A percentile compares a stretch with the other conserved stretches of the same genome.
Conservation (phyloP, 2,888 invertebrate species). For the Xanthorhoe spadicearia region DNA sequence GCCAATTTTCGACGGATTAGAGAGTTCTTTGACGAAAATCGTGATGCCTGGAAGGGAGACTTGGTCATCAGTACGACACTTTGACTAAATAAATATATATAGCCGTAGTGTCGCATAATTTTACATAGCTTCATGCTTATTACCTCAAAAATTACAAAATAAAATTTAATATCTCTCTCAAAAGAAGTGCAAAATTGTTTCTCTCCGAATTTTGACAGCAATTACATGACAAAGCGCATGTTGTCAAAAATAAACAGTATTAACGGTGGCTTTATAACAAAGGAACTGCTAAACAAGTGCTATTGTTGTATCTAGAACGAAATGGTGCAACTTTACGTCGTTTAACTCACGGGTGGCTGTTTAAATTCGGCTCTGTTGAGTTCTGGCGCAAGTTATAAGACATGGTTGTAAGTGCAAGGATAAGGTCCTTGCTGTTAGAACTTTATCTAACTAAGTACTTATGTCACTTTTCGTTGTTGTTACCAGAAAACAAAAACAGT, state of each 20-base stretch:
- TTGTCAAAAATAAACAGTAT: constrained; percentile 13
- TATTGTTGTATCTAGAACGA: constrained; percentile 40
- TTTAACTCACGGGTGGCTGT: constrained; percentile 62
- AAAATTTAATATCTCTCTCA: not conserved
- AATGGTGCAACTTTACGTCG: constrained; percentile 50
- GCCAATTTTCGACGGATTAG: no score
- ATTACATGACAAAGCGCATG: constrained; percentile 22
- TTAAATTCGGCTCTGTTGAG: constrained; percentile 59
- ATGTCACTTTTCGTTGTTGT: no score
- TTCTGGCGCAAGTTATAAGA: constrained; percentile 36
- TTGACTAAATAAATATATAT: no score
- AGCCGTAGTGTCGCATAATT: no score
- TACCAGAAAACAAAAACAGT: no score
- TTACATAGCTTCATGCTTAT: no score
- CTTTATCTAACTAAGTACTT: no score
- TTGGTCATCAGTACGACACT: no score
- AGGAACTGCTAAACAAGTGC: constrained; percentile 32
- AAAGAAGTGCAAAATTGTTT: not conserved
- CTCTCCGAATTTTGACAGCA: not conserved
- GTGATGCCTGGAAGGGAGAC: no score
- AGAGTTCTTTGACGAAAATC: no score
- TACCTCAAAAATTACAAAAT: no score
- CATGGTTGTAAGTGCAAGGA: not conserved
- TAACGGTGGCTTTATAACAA: constrained; percentile 26
- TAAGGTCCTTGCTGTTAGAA: no score